Percentiles rank a stretch among this genome's conserved stretches.
Evolutionary conservation across 2,888 invertebrate species (phyloP).

Genomic region (Ptychoptera contaminata): DNA sequence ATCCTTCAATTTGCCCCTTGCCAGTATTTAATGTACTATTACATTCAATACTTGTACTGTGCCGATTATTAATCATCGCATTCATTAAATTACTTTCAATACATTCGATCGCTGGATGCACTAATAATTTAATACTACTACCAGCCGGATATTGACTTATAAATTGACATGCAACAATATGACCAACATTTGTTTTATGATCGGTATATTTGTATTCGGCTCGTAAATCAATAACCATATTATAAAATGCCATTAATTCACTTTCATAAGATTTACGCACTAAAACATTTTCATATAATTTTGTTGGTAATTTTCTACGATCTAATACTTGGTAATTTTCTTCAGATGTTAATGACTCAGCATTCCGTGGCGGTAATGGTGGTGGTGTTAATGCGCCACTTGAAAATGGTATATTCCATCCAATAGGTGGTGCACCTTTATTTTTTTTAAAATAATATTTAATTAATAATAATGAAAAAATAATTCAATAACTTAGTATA

Average conservation of each 20-base stretch:
- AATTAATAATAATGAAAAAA: too few species aligned
- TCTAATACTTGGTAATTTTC: slow-evolving; percentile 14
- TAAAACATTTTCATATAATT: slow-evolving; percentile 57
- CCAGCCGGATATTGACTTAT: slow-evolving; percentile 61
- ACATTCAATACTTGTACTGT: not conserved
- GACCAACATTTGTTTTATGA: slow-evolving; percentile 66
- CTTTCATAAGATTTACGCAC: slow-evolving; percentile 52
- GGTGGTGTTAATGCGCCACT: slow-evolving; percentile 25
- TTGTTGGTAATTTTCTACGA: slow-evolving; percentile 35
- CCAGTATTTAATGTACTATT: slow-evolving; percentile 1
- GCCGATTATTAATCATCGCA: not conserved
- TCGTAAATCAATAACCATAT: slow-evolving; percentile 66
- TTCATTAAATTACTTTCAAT: slow-evolving; percentile 4
- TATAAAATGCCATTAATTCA: slow-evolving; percentile 66
- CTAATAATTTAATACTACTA: slow-evolving; percentile 79
- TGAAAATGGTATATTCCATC: slow-evolving; percentile 20
- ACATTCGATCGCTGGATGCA: slow-evolving; percentile 40
- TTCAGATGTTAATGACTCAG: slow-evolving; percentile 4
- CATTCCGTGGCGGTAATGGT: slow-evolving; percentile 43
- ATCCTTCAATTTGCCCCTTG: slow-evolving; percentile 24
- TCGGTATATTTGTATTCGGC: slow-evolving; percentile 61
- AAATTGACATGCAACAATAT: slow-evolving; percentile 76
- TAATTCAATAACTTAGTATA: not conserved
- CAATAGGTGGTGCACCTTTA: slow-evolving; percentile 19
- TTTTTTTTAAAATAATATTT: too few species aligned